These are phyloP conservation scores for Equus quagga DNA, from an alignment of 2,113 vertebrate species.

Conservation along the genomic window DNA sequence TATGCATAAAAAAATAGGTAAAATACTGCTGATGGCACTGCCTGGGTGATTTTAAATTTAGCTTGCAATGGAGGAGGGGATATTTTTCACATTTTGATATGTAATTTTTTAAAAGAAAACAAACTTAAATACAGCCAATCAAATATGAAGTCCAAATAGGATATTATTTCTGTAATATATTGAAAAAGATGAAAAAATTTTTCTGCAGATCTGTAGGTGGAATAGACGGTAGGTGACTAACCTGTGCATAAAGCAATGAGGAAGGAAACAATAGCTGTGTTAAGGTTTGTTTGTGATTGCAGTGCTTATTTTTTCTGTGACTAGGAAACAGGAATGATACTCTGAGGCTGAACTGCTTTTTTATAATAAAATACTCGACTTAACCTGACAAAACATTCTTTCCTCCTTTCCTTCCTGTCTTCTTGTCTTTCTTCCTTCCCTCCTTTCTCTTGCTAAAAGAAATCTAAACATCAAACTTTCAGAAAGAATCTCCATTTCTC, in stretches of 20 bases:
- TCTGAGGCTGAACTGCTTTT: background rate
- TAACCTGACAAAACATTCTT: background rate
- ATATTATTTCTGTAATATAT: background rate
- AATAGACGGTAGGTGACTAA: background rate
- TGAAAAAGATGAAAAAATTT: background rate
- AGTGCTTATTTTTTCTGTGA: background rate
- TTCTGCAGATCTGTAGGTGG: background rate
- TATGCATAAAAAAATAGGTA: conserved; percentile 30
- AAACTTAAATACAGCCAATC: background rate
- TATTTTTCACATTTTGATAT: conserved; percentile 3
- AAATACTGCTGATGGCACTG: conserved; percentile 46
- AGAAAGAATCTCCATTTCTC: background rate
- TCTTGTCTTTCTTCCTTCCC: background rate
- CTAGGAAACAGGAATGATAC: background rate
- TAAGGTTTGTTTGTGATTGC: background rate
- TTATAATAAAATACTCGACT: background rate
- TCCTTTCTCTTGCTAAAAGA: background rate
- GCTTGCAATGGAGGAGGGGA: conserved; percentile 7
- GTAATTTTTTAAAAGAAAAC: background rate
- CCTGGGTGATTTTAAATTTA: conserved; percentile 54
- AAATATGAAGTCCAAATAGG: conserved; percentile 16
- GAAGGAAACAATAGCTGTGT: background rate
- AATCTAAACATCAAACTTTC: background rate
- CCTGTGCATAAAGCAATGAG: background rate
- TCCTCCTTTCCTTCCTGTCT: too few relatives aligned